Conservation (phyloP, 1,140 invertebrate species). For the Bombus affinis region DNA sequence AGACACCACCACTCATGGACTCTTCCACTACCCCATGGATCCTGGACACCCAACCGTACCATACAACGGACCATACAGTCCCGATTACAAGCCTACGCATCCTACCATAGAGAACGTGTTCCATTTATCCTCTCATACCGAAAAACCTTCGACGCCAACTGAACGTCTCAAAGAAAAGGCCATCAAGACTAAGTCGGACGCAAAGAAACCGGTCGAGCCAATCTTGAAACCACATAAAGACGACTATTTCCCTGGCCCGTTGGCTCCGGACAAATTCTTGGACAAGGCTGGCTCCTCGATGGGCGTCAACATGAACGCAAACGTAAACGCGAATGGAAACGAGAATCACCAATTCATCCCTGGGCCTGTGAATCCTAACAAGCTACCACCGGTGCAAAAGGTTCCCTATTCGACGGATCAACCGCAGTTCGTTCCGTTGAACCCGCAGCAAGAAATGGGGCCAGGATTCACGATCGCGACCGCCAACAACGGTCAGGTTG, state of each 20-base stretch:
- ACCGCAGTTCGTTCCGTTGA: slow-evolving; percentile 73
- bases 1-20: slow-evolving; percentile 47
- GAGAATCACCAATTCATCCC: slow-evolving; percentile 33
- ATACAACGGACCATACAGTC: slow-evolving; percentile 81
- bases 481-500: slow-evolving; percentile 63
- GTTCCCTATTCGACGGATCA: slow-evolving; percentile 60
- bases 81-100: slow-evolving; percentile 77
- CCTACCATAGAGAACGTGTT: slow-evolving; percentile 76
- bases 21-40: slow-evolving; percentile 79
- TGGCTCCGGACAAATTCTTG: slow-evolving; percentile 73
- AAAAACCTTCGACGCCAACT: slow-evolving; percentile 64
- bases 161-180: slow-evolving; percentile 67
- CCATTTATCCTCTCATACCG: slow-evolving; percentile 67
- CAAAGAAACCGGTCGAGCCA: slow-evolving; percentile 77
- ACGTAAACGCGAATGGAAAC: not conserved
- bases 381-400: slow-evolving; percentile 59
- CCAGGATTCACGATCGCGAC: slow-evolving; percentile 66
- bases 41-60: slow-evolving; percentile 77
- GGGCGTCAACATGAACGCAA: slow-evolving; percentile 16
- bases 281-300: slow-evolving; percentile 42
- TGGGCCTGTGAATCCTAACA: slow-evolving; percentile 56
- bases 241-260: slow-evolving; percentile 75
- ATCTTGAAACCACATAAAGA: slow-evolving; percentile 68
- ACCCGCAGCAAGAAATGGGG: slow-evolving; percentile 56
- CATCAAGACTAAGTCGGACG: slow-evolving; percentile 67